phyloP scores from a whole-genome alignment of 2,113 vertebrate genomes.

The Austrofundulus limnaeus region DNA sequence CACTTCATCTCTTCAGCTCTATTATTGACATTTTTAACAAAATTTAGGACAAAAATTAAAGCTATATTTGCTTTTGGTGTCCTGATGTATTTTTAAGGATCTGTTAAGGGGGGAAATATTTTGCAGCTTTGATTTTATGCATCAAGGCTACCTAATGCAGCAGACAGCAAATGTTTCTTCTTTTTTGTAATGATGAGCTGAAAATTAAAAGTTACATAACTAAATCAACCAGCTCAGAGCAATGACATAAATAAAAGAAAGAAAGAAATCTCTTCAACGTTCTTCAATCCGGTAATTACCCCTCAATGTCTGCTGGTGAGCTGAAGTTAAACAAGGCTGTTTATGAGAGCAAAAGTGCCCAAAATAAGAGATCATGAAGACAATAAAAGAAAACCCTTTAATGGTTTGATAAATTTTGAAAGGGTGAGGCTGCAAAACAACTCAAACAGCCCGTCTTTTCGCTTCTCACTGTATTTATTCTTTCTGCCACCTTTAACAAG shows the following conservation, averaged over 20 bases:
- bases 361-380: not conserved
- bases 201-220: not conserved
- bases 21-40: too few species aligned
- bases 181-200: not conserved
- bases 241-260: constrained; percentile 5
- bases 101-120: not conserved
- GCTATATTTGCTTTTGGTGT: not conserved
- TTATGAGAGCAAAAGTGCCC: constrained; percentile 8
- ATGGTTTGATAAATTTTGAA: not conserved
- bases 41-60: not conserved
- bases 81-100: too few species aligned
- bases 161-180: not conserved
- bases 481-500: not conserved
- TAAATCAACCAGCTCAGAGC: not conserved
- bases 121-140: not conserved
- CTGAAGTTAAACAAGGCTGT: not conserved
- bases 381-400: not conserved
- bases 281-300: constrained; percentile 1
- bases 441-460: not conserved
- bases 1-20: not conserved
- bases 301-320: not conserved
- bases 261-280: constrained; percentile 1
- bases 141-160: not conserved
- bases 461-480: constrained; percentile 5
- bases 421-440: constrained; percentile 13